phyloP scores from a whole-genome alignment of 2,797 vertebrate species.

The Pseudochirops cupreus region DNA sequence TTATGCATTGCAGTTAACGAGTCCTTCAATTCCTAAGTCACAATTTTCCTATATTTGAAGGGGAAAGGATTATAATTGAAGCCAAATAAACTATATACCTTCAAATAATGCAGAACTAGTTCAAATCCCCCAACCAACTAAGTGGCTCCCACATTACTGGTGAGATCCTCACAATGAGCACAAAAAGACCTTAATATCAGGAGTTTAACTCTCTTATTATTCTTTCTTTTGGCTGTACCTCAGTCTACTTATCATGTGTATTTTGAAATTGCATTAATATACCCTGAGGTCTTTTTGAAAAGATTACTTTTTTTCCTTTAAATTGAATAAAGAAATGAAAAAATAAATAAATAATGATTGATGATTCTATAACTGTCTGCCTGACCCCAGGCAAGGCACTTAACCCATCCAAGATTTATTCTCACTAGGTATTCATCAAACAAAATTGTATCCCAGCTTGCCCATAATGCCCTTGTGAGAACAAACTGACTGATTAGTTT shows the following conservation, averaged over 20 bases:
- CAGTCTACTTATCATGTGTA: not conserved
- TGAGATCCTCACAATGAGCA: not conserved
- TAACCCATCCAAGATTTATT: not conserved
- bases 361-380: not conserved
- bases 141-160: not conserved
- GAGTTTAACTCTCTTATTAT: not conserved
- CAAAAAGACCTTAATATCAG: not conserved
- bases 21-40: not conserved
- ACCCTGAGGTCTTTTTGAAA: not conserved
- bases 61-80: not conserved
- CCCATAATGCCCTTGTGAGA: not conserved
- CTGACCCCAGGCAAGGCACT: not conserved
- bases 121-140: not conserved
- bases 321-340: constrained; percentile 21
- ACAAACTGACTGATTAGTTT: not conserved
- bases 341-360: not conserved
- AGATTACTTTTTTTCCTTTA: not conserved
- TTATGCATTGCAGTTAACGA: not conserved
- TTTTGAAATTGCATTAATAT: not conserved
- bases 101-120: not conserved
- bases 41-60: not conserved
- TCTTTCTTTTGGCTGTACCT: not conserved
- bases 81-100: not conserved
- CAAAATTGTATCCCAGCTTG: not conserved
- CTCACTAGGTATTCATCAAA: not conserved